A percentile compares a stretch with the other conserved stretches of the same genome.
Evolutionary conservation across 2,113 vertebrate genomes (phyloP).

Genomic region (Ochotona curzoniae): DNA sequence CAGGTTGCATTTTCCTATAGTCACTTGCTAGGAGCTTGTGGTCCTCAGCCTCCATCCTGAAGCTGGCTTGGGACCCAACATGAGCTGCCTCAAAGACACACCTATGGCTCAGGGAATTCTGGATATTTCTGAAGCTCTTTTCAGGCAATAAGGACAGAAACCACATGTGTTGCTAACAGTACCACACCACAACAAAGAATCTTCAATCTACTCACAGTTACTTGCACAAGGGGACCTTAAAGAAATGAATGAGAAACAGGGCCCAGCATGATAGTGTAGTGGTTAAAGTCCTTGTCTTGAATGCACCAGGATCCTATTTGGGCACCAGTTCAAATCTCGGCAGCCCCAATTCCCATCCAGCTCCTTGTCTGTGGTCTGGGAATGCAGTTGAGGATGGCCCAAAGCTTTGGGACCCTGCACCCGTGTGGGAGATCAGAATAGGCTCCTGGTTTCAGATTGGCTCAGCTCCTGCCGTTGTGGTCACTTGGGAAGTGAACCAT

Average conservation of each 20-base stretch:
- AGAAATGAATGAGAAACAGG: no score
- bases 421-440: no score
- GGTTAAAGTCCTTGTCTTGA: no score
- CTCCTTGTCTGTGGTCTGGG: neutral
- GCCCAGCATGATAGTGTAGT: no score
- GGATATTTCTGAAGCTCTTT: neutral
- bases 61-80: neutral
- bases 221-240: neutral
- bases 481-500: no score
- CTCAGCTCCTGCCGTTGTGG: no score
- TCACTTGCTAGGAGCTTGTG: neutral
- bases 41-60: neutral
- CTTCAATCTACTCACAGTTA: neutral
- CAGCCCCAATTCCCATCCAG: no score
- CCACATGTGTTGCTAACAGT: neutral
- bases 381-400: neutral
- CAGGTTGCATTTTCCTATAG: neutral
- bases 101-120: neutral
- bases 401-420: no score
- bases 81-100: neutral
- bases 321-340: no score
- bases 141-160: neutral
- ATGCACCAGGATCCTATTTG: no score
- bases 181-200: neutral
- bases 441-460: no score